These are phyloP conservation scores for Chloropsis cyanopogon DNA, from an alignment of 2,113 vertebrate genomes.

Conservation along the genomic window DNA sequence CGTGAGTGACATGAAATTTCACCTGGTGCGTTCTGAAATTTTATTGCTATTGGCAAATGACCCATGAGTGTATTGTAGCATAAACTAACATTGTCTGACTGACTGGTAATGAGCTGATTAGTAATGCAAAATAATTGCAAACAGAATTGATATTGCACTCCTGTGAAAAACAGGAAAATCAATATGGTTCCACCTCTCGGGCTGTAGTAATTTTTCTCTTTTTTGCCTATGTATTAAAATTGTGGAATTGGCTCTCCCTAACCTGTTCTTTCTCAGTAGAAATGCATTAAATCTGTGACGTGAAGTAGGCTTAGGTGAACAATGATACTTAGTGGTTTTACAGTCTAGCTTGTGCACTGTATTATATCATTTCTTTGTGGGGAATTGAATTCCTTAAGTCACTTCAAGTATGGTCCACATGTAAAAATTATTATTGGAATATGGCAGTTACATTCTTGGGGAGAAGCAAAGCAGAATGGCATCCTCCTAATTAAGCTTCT, in stretches of 20 bases:
- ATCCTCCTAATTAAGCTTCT: background rate
- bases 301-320: background rate
- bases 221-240: background rate
- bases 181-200: background rate
- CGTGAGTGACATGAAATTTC: background rate
- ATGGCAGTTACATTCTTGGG: background rate
- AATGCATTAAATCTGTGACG: background rate
- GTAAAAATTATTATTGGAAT: background rate
- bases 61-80: slow-evolving; percentile 3
- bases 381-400: background rate
- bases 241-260: background rate
- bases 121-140: slow-evolving; percentile 60
- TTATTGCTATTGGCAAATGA: slow-evolving; percentile 35
- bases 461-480: background rate
- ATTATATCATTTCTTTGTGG: background rate
- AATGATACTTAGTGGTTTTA: background rate
- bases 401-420: background rate
- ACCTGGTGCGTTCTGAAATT: background rate
- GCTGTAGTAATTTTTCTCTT: background rate
- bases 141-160: background rate
- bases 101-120: slow-evolving; percentile 62
- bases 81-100: slow-evolving; percentile 43
- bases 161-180: slow-evolving; percentile 28
- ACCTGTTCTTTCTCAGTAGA: background rate
- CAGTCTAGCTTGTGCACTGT: background rate